These are phyloP conservation scores for Anarhynchus alexandrinus DNA, from an alignment of 2,113 vertebrate genomes.

Conservation along the genomic window DNA sequence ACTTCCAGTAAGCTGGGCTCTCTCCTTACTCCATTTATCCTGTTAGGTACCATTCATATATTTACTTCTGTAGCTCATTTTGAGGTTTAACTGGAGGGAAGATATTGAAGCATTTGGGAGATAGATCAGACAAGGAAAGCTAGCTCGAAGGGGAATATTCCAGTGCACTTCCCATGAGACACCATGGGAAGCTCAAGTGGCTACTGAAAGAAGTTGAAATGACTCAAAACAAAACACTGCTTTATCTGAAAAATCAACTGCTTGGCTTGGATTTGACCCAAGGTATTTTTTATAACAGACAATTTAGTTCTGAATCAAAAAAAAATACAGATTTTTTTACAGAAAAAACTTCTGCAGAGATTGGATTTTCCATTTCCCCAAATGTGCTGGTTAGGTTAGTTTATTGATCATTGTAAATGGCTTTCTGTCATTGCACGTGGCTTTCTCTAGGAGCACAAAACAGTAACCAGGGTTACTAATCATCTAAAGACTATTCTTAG, in stretches of 20 bases:
- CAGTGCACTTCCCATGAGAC: background rate
- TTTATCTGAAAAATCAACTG: background rate
- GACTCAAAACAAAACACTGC: background rate
- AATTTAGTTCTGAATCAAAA: background rate
- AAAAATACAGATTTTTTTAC: background rate
- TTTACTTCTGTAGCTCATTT: background rate
- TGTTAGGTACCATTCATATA: background rate
- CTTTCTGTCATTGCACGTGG: background rate
- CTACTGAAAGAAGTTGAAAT: background rate
- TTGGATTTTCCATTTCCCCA: background rate
- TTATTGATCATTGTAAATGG: background rate
- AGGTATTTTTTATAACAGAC: background rate
- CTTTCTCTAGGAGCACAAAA: background rate
- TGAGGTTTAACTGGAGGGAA: background rate
- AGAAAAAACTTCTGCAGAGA: background rate
- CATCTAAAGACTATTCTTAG: background rate
- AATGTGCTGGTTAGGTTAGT: background rate
- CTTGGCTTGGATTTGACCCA: background rate
- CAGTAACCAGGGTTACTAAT: background rate
- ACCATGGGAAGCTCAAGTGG: background rate
- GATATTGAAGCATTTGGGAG: background rate
- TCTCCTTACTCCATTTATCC: background rate
- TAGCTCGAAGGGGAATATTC: background rate
- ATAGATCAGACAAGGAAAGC: background rate
- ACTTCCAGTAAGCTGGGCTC: background rate